Percentiles rank a stretch among this genome's conserved stretches.
Conservation (phyloP, 2,888 invertebrate genomes). For the Chironomus tentans region DNA sequence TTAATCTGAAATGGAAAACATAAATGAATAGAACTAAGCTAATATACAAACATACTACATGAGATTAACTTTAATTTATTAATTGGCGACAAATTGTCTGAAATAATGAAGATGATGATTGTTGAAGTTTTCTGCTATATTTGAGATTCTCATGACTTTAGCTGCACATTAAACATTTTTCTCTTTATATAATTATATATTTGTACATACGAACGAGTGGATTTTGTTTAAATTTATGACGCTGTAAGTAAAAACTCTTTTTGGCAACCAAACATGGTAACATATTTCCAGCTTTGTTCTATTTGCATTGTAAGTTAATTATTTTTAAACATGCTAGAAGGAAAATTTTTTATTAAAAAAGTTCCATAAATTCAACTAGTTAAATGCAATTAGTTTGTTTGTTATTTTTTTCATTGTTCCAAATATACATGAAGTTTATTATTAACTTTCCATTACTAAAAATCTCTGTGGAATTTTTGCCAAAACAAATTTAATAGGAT, state of each 20-base stretch:
- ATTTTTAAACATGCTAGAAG: too few species aligned
- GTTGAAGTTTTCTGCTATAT: background rate
- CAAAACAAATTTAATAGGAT: too few species aligned
- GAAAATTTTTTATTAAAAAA: too few species aligned
- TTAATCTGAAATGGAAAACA: background rate
- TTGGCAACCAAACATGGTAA: too few species aligned
- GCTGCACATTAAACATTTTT: too few species aligned
- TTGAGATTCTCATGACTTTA: background rate
- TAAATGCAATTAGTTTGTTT: background rate
- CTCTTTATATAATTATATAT: too few species aligned
- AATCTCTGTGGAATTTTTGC: too few species aligned
- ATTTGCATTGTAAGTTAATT: too few species aligned
- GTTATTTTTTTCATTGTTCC: background rate
- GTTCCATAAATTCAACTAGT: background rate
- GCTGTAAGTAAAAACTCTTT: background rate
- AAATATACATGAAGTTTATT: background rate
- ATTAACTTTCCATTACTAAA: background rate
- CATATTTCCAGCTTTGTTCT: too few species aligned
- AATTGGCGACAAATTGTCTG: slow-evolving; percentile 16
- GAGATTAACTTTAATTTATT: slow-evolving; percentile 16
- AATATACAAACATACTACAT: background rate
- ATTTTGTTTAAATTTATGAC: background rate
- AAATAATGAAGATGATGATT: background rate
- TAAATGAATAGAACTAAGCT: background rate
- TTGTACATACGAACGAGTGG: too few species aligned